Evolutionary conservation across 2,888 invertebrate genomes (phyloP).

Genomic region (Amphipoea lucens): DNA sequence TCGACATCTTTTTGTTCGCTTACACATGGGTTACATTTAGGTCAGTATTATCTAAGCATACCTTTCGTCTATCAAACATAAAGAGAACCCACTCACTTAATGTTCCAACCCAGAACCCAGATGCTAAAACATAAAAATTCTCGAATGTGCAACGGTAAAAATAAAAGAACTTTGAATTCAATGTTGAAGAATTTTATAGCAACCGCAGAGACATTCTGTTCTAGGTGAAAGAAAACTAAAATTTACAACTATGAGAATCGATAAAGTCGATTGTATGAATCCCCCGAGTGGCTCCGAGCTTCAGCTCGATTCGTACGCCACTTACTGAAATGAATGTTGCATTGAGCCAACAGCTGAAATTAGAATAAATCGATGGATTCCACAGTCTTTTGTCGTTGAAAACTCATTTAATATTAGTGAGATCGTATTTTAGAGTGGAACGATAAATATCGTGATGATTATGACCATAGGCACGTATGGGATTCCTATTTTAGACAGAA

Average conservation of each 20-base stretch:
- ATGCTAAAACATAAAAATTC: conserved; percentile 7
- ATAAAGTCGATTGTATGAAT: conserved; percentile 77
- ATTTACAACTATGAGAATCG: conserved; percentile 74
- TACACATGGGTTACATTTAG: background rate
- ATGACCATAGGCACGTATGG: conserved; percentile 1
- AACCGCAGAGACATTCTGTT: conserved; percentile 54
- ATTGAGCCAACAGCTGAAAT: conserved; percentile 70
- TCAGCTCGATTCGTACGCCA: conserved; percentile 68
- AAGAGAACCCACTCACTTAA: conserved; percentile 1
- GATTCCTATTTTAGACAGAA: background rate
- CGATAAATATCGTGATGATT: conserved; percentile 26
- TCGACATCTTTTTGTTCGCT: background rate
- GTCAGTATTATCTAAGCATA: background rate
- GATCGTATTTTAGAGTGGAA: conserved; percentile 28
- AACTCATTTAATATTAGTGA: conserved; percentile 56
- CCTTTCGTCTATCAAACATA: conserved; percentile 12
- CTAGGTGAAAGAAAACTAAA: conserved; percentile 71
- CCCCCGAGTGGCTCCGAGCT: conserved; percentile 67
- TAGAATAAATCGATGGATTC: conserved; percentile 66
- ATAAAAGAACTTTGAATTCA: conserved; percentile 53
- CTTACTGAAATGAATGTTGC: conserved; percentile 76
- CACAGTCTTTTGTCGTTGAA: conserved; percentile 51
- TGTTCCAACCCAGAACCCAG: conserved; percentile 10
- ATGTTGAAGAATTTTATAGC: conserved; percentile 56
- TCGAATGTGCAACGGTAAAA: conserved; percentile 20